Evolutionary conservation across 2,888 invertebrate genomes (phyloP).

Genomic region (Yponomeuta cagnagella): DNA sequence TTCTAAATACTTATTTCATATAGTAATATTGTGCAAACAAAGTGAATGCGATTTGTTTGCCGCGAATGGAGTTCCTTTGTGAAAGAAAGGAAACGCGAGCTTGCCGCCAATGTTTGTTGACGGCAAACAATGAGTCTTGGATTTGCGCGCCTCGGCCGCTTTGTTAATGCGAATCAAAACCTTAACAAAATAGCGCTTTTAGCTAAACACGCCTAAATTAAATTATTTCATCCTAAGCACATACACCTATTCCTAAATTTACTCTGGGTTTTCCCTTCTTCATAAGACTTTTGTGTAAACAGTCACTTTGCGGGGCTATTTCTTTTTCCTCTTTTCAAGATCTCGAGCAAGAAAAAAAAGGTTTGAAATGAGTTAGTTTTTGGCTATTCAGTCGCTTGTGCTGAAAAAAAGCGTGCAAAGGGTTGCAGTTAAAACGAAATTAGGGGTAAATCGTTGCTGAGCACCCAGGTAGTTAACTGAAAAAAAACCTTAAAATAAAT

Average conservation of each 20-base stretch:
- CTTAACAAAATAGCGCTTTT: conserved; percentile 53
- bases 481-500: not conserved
- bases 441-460: not conserved
- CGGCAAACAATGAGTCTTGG: conserved; percentile 68
- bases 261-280: not conserved
- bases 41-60: conserved; percentile 41
- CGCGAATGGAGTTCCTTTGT: conserved; percentile 51
- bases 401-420: not conserved
- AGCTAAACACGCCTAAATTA: conserved; percentile 38
- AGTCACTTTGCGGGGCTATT: conserved; percentile 5
- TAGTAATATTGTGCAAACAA: conserved; percentile 30
- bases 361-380: not conserved
- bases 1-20: not conserved
- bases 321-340: conserved; percentile 1
- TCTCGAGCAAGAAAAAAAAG: conserved; percentile 1
- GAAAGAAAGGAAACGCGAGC: conserved; percentile 49
- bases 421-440: not conserved
- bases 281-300: not conserved
- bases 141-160: conserved; percentile 62
- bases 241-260: conserved; percentile 24
- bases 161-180: conserved; percentile 65
- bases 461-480: not conserved
- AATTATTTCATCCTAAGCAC: conserved; percentile 40
- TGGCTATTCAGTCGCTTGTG: not conserved
- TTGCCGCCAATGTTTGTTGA: conserved; percentile 61